Percentiles rank a stretch among this genome's conserved stretches.
phyloP scores from a whole-genome alignment of 2,888 invertebrate genomes.

The Norana najaformis region DNA sequence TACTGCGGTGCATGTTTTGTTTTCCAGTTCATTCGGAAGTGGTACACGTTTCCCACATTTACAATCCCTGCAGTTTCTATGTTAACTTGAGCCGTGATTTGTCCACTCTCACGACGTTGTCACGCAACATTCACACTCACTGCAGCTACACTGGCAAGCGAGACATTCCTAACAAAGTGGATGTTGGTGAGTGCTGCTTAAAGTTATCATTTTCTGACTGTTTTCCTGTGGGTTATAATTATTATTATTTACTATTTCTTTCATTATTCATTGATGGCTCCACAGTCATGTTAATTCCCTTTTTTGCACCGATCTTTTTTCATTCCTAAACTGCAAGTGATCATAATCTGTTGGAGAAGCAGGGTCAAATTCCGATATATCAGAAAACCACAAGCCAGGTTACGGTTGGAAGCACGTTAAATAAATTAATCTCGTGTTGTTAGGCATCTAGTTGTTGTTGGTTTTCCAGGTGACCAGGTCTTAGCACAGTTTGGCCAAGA shows the following conservation, averaged over 20 bases:
- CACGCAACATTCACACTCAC: conserved; percentile 48
- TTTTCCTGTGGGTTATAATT: no score
- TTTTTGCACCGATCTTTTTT: no score
- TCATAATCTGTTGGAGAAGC: no score
- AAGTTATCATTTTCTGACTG: no score
- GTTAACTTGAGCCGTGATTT: conserved; percentile 64
- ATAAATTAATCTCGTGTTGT: background rate
- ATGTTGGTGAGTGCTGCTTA: background rate
- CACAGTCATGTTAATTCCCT: no score
- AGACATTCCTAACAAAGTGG: background rate
- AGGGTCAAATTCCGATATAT: no score
- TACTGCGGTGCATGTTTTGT: background rate
- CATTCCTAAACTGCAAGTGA: no score
- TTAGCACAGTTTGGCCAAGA: conserved; percentile 72
- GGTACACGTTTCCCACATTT: conserved; percentile 67
- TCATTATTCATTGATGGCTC: no score
- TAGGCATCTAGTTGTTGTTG: background rate
- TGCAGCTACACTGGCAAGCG: conserved; percentile 25
- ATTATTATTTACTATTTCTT: no score
- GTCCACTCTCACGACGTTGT: conserved; percentile 45
- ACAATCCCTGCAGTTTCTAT: conserved; percentile 70
- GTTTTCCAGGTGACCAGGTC: conserved; percentile 43
- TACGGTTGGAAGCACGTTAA: no score
- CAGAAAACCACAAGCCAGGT: no score
- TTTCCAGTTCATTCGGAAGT: background rate